Conservation (phyloP, 1,140 invertebrate species). For the Dendrolimus punctatus region DNA sequence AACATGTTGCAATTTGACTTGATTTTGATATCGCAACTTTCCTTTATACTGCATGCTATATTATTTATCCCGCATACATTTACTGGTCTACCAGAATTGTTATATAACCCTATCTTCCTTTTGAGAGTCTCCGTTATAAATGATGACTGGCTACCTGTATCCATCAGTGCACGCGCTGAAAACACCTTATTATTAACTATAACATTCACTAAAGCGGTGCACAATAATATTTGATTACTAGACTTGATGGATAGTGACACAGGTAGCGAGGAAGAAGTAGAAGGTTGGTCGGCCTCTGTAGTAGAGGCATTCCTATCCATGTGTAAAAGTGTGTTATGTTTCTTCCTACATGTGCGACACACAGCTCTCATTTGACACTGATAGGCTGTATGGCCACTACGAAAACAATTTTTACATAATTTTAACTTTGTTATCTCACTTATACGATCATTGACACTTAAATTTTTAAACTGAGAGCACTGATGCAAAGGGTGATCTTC, state of each 20-base stretch:
- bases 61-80: conserved; percentile 13
- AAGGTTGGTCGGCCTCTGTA: conserved; percentile 1
- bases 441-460: conserved; percentile 6
- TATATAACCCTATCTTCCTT: conserved; percentile 6
- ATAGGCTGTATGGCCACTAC: conserved; percentile 6
- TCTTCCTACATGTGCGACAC: conserved; percentile 8
- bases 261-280: background rate
- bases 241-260: background rate
- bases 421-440: background rate
- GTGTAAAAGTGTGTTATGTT: conserved; percentile 12
- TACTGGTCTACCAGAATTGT: conserved; percentile 5
- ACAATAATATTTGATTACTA: conserved; percentile 3
- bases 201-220: conserved; percentile 2
- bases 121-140: conserved; percentile 14
- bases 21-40: conserved; percentile 9
- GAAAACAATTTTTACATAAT: conserved; percentile 8
- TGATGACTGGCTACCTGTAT: conserved; percentile 10
- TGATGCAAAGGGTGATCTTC: conserved; percentile 5
- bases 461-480: conserved; percentile 6
- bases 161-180: conserved; percentile 6
- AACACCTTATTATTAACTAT: background rate
- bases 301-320: background rate
- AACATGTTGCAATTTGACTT: too few relatives aligned
- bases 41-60: conserved; percentile 2
- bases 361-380: conserved; percentile 6